phyloP scores from a whole-genome alignment of 2,888 invertebrate species.

The Oscheius sp. region DNA sequence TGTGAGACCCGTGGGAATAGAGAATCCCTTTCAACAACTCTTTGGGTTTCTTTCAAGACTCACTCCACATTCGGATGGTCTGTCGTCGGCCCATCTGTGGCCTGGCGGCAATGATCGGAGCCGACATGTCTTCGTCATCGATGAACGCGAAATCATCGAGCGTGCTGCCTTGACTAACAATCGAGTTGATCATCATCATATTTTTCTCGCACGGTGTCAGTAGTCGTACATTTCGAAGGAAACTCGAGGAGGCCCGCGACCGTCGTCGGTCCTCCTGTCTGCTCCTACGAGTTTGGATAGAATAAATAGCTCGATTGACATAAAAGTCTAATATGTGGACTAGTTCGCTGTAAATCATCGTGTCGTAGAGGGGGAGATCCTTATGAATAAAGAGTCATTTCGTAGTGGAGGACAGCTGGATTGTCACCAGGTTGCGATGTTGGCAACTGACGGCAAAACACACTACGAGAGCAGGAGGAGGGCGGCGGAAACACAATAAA shows the following conservation, averaged over 20 bases:
- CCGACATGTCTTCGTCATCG: slow-evolving; percentile 49
- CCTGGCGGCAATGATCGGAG: slow-evolving; percentile 55
- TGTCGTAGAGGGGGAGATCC: slow-evolving; percentile 13
- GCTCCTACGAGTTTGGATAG: slow-evolving; percentile 26
- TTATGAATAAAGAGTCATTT: slow-evolving; percentile 16
- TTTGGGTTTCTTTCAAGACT: not conserved
- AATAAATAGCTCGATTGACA: slow-evolving; percentile 36
- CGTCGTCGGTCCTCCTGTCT: slow-evolving; percentile 4
- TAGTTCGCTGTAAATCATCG: slow-evolving; percentile 54
- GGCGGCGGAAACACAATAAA: slow-evolving; percentile 21
- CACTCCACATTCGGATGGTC: slow-evolving; percentile 28
- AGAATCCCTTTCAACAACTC: not conserved
- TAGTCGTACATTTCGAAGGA: slow-evolving; percentile 24
- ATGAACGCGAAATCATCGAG: slow-evolving; percentile 51
- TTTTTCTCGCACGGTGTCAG: slow-evolving; percentile 53
- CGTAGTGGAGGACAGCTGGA: slow-evolving; percentile 9
- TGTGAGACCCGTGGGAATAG: no score
- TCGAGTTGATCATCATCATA: slow-evolving; percentile 48
- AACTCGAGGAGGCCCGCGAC: not conserved
- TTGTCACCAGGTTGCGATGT: slow-evolving; percentile 29
- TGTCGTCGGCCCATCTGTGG: slow-evolving; percentile 38
- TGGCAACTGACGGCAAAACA: slow-evolving; percentile 30
- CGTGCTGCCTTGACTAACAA: slow-evolving; percentile 45
- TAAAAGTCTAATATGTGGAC: slow-evolving; percentile 59
- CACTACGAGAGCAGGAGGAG: not conserved